Base-by-base conservation (phyloP, 2,797 vertebrate species). In the Spea hammondii region DNA sequence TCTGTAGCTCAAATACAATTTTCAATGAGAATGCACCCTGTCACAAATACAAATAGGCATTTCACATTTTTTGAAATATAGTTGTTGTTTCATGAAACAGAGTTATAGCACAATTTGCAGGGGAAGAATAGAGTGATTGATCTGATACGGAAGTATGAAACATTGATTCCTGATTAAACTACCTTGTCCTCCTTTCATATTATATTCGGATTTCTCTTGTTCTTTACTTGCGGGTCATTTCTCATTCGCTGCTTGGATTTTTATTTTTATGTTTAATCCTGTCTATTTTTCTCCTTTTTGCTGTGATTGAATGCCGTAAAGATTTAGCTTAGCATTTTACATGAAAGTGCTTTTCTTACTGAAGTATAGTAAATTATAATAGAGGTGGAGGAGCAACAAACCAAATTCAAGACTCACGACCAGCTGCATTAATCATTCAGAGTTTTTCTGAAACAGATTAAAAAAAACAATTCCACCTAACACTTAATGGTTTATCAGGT, bases 171-270 rank as follows among this genome's bases (percentile, higher is more conserved):
- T 62, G 5, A 62, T 17, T 62, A 17, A 62, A 62, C 59, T 62
- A 17, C 59, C 32, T 6, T 62, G 59, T 62, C 59, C 59, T 62
- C n/a, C 59, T 62, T 62, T 62, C 32, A 62, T 62, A 62, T 62
- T 62, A 32, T 62, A 62, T 62, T 62, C 59, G 44, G 59, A 62
- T 62, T 62, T 62, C 59, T 62, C 59, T 62, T 62, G 59, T 62
- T 62, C 59, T 62, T 32, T 62, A 17, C 59, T 32, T 62, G 59
- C 14, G 9, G 14, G 59, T 62, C 59, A 62, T 62, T 62, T 62
- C 14, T 62, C 59, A 62, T 62, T 62, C 32, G 14, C 14, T 62
- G 59, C n/a, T 17, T 62, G 7, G 32, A 17, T 62, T 62, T 62
- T 62, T 32, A 62, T 62, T 62, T 53, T 62, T 62, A 5, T 62